Base-by-base conservation (phyloP, 2,888 invertebrate genomes). In the Habroteleia sp. region DNA sequence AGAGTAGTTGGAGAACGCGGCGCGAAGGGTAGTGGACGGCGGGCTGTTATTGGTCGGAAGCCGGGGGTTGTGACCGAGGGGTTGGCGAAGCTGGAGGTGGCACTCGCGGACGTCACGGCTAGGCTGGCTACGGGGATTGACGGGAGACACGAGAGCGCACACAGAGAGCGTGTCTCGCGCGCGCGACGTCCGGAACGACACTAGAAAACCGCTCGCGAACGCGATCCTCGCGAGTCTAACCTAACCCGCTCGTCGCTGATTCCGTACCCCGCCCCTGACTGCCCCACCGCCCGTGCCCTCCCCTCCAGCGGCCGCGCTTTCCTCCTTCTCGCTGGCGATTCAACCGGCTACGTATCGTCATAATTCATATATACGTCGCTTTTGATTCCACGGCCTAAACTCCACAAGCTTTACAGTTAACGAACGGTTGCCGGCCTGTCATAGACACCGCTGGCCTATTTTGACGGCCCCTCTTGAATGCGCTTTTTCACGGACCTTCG, bases 91-190 rank as follows among this genome's bases (percentile, higher is more conserved):
- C 46, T 31, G 8, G 7, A 52, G 39, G 41, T 20, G 20, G 20
- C 44, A 46, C 76, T 78, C 77, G 62, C 68, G 76, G 60, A 41
- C 39, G 31, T 69, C 52, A 14, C 62, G 29, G n/a, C 44, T 50
- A 20, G 39, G 46, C 46, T 44, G 52, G 48, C 16, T 58, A 20
- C 4, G 4, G n/a, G 13, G 20, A n/a, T 2, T 5, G 4, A 23
- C 3, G 3, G 16, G 23, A 46, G 20, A 29, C 10, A 44, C 11
- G 78, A 31, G 65, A 46, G 52, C 52, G 37, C 46, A 41, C 54
- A 54, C 54, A 29, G 46, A 46, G 74, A 74, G 72, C 50, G 72
- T 76, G 81, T 87, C 89, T 89, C 87, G 88, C 82, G 84, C 44
- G 69, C 76, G 71, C 62, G 62, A 74, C 84, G 86, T 83, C 82